Conservation (phyloP, 2,113 vertebrate species). For the Aplodontia rufa region DNA sequence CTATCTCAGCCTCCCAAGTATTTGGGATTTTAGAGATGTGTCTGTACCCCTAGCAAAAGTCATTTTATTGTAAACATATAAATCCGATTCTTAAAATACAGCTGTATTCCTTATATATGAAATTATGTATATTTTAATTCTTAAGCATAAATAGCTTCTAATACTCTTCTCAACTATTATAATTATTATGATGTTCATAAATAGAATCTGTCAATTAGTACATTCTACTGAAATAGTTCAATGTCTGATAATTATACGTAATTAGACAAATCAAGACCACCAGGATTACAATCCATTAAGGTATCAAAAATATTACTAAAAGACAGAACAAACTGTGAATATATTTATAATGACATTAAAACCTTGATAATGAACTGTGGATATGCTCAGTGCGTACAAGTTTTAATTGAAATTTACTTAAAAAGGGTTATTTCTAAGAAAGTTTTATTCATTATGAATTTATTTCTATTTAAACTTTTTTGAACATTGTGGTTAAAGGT, state of each 20-base stretch:
- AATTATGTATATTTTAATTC: background rate
- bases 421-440: background rate
- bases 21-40: background rate
- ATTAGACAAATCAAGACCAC: slow-evolving; percentile 54
- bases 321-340: background rate
- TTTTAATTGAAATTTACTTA: slow-evolving; percentile 5
- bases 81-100: background rate
- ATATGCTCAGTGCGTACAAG: background rate
- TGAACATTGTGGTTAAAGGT: background rate
- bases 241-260: slow-evolving; percentile 58
- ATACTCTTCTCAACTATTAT: background rate
- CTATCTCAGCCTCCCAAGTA: background rate
- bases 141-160: slow-evolving; percentile 18
- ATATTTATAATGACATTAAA: slow-evolving; percentile 62
- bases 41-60: background rate
- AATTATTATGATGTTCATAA: background rate
- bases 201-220: background rate
- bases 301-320: slow-evolving; percentile 56
- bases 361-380: background rate
- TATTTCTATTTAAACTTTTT: background rate
- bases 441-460: background rate
- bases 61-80: background rate
- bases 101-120: background rate
- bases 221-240: slow-evolving; percentile 64
- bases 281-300: slow-evolving; percentile 47